Base-by-base conservation (phyloP, 2,888 invertebrate species). In the Melikaiella ostensackeni region DNA sequence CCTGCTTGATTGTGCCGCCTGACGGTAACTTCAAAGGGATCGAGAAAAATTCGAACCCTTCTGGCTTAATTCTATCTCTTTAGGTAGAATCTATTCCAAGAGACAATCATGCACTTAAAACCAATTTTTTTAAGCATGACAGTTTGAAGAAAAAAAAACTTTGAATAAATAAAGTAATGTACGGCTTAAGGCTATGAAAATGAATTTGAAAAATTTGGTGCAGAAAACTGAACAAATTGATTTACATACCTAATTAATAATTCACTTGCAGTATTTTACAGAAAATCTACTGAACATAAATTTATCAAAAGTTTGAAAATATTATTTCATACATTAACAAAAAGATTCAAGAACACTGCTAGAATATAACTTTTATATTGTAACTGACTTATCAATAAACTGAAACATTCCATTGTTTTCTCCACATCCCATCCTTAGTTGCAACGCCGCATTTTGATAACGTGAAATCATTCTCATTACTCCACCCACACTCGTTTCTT, bases 391-490 rank as follows among this genome's bases (percentile, higher is more conserved):
- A 46, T 42, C 42, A 16, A 42, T 42, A 42, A 42, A 42, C 42
- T 16, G 42, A 50, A n/a, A 50, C n/a, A 50, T 50, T 50, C 9
- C 5, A n/a, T 9, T n/a, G 50, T 46, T 19, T 42, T 46, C 46
- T 66, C 27, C 27, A 16, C 16, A 30, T 42, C 16, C 27, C 3
- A 38, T 21, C 27, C 66, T 66, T 46, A 46, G 42, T 66, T 66
- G 46, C 42, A 24, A 66, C 66, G 66, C 46, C 27, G 66, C 66
- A 66, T 66, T 21, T 66, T 66, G 66, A 66, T 66, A 66, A 46
- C 46, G 66, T 46, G 66, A 66, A 42, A 46, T 66, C 27, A 66
- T 46, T 46, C 24, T 64, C 16, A 24, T 38, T 38, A 24, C n/a
- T 63, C 46, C 27, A 66, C 46, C 66, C 46, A 66, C 46, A 66